These are phyloP conservation scores for Phainopepla nitens DNA, from an alignment of 2,113 vertebrate genomes.

Conservation along the genomic window DNA sequence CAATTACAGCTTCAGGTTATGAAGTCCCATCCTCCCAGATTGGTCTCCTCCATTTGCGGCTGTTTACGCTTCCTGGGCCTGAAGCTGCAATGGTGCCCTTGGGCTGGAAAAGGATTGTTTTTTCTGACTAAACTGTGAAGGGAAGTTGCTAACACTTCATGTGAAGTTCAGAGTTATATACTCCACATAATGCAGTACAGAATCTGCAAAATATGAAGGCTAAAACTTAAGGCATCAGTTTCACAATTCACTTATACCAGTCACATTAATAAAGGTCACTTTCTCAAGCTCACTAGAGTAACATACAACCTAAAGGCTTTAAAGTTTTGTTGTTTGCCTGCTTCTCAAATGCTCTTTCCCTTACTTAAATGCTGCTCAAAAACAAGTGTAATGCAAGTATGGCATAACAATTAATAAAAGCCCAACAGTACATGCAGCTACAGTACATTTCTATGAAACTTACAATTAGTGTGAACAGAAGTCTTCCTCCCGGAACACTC, in stretches of 20 bases:
- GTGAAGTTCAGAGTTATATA: background rate
- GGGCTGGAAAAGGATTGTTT: background rate
- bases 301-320: fast-evolving
- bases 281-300: background rate
- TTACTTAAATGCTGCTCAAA: background rate
- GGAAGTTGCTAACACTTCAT: background rate
- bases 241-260: background rate
- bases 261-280: background rate
- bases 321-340: background rate
- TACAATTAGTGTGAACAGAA: background rate
- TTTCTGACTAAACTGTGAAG: background rate
- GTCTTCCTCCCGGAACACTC: fast-evolving
- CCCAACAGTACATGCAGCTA: background rate
- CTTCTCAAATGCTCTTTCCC: background rate
- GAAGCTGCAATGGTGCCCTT: background rate
- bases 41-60: background rate
- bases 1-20: background rate
- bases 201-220: too few relatives aligned
- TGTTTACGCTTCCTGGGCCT: background rate
- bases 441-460: background rate
- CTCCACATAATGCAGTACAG: background rate
- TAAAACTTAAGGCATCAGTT: background rate
- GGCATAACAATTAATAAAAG: background rate
- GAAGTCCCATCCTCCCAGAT: background rate
- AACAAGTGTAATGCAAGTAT: background rate